Base-by-base conservation (phyloP, 2,888 invertebrate genomes). In the Leucania comma region DNA sequence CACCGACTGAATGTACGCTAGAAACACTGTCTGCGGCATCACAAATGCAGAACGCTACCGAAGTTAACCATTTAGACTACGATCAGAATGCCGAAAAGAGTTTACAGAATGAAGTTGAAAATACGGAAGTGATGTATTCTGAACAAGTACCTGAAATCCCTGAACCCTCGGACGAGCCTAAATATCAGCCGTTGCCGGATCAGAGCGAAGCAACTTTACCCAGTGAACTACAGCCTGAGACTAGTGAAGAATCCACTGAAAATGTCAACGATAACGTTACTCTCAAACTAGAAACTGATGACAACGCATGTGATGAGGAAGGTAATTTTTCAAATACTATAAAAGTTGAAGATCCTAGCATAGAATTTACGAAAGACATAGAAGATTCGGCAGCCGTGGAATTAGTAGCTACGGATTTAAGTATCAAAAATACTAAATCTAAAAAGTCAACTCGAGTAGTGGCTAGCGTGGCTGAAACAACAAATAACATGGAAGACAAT, bases 371-470 rank as follows among this genome's bases (percentile, higher is more conserved):
- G 12, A 78, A 78, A 69, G 87, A 89, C n/a, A 69, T 84, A 20
- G 87, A 88, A 51, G 88, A 88, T 73, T 68, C 84, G 22, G 75
- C 83, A 26, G 86, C 87, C 78, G 96, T 95, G 58, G 96, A 96
- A 69, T 90, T 96, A 66, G 91, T 94, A 71, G 97, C 97, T 8
- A 97, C 97, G 17, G 97, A 97, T 91, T 88, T 97, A 83, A 96
- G 96, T 86, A 90, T 96, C 87, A 79, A 94, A 90, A 88, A 87
- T 77, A 75, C 87, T 2, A 90, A 91, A 20, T 87, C 96, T 89
- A 93, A 87, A 62, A 82, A 87, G 89, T 50, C 61, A 12, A 75
- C 79, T 26, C 72, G 82, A 42, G 76, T 84, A 22, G 86, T 87
- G 17, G 87, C 88, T 9, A 90, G 85, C 61, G 87, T 86, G 46